Percentiles rank a stretch among this genome's conserved stretches.
Conservation (phyloP, 2,113 vertebrate species). For the human (Homo sapiens) region DNA sequence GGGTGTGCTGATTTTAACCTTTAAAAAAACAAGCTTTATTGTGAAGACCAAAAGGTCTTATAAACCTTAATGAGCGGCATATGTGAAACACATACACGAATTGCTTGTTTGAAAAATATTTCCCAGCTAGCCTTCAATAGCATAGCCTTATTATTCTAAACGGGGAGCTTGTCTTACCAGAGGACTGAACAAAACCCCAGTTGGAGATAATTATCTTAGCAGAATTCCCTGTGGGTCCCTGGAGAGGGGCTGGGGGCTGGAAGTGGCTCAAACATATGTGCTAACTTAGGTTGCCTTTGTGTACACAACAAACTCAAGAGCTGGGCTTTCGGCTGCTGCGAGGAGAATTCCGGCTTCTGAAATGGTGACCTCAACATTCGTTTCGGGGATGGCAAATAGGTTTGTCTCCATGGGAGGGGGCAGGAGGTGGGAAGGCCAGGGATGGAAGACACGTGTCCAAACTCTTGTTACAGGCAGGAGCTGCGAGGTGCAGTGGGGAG, state of each 20-base stretch:
- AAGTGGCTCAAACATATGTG: conserved; percentile 54
- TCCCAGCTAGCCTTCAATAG: conserved; percentile 67
- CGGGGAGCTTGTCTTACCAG: conserved; percentile 67
- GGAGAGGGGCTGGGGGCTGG: conserved; percentile 57
- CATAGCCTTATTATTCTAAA: conserved; percentile 80
- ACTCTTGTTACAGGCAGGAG: background rate
- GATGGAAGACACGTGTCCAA: background rate
- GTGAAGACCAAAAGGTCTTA: conserved; percentile 82
- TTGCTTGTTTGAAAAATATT: conserved; percentile 81
- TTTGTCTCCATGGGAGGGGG: background rate
- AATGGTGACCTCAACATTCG: conserved; percentile 66
- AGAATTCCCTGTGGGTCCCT: conserved; percentile 70
- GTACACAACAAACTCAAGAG: conserved; percentile 62
- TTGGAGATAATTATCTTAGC: conserved; percentile 79
- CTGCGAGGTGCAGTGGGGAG: accelerated
- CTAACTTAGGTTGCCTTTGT: conserved; percentile 73
- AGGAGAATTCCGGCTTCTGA: conserved; percentile 63
- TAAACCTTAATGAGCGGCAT: conserved; percentile 85
- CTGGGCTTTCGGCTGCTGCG: conserved; percentile 46
- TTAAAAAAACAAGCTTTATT: conserved; percentile 82
- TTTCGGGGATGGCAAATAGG: conserved; percentile 48
- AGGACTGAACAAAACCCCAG: conserved; percentile 72
- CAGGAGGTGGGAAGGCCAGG: background rate
- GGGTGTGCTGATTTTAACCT: conserved; percentile 76
- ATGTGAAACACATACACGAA: conserved; percentile 78